Evolutionary conservation across 2,797 vertebrate species (phyloP), one percentile per base, ranked within the genome.

Genomic region (Acrocephalus scirpaceus): DNA sequence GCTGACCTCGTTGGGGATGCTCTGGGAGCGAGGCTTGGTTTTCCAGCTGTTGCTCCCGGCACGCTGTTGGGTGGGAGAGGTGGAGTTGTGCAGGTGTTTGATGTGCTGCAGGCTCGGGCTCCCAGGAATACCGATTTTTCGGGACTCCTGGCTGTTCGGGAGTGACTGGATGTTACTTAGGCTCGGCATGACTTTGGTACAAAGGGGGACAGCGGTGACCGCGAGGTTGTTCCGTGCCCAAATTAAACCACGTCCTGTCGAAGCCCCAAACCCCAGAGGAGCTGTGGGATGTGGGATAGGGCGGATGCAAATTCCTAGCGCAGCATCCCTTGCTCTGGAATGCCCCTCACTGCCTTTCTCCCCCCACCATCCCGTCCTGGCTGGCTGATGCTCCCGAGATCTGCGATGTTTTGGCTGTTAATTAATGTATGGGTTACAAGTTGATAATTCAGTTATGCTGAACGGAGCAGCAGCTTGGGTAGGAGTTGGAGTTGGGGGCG

Each of bases 181-280:
- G 5, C 44, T 80, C 2, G 0, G 42, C 25, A 2, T 25, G 34
- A 11, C 70, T 86, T 62, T 0, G 3, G 23, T 32, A 1, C 7
- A 1, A 2, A 4, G 14, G 8, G 18, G 22, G 21, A 26, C 1
- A 3, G 38, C 0, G 7, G 19, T 6, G 66, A 7, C 50, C 0
- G 2, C 3, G 45, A 4, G 1, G 8, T 1, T 0, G 10, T 38
- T 70, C 40, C 30, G 65, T 56, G 11, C 36, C 42, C 18, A 20
- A 3, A 8, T 26, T n/a, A 22, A 76, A 11, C 22, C 1, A 0
- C 0, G 0, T 16, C 2, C 3, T 12, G 1, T 20, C 1, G 2
- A 13, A 74, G 26, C 47, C 51, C 78, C 27, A 11, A 2, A 51
- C 7, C 36, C 44, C 72, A 23, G 53, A 16, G 48, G 27, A 47